Evolutionary conservation across 1,140 invertebrate genomes (phyloP).

Genomic region (Bombyx mandarina): DNA sequence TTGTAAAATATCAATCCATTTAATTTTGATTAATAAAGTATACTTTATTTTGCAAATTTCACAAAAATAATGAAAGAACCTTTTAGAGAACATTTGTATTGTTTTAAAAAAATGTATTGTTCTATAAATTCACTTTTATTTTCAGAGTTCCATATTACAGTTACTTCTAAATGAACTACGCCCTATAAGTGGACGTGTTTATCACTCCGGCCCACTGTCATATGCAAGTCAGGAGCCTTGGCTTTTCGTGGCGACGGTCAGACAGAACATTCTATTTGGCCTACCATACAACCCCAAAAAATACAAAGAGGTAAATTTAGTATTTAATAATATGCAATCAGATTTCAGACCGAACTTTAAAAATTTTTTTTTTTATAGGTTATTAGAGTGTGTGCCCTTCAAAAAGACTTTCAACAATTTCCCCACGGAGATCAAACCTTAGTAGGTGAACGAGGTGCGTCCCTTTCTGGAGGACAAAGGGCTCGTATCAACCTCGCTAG

Average conservation of each 20-base stretch:
- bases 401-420: conserved; percentile 79
- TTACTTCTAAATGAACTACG: conserved; percentile 81
- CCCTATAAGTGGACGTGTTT: conserved; percentile 73
- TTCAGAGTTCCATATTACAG: conserved; percentile 80
- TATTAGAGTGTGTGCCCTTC: conserved; percentile 73
- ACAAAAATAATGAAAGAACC: no score
- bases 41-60: no score
- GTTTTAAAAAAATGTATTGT: no score
- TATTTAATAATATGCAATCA: neutral
- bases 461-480: conserved; percentile 83
- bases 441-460: conserved; percentile 87
- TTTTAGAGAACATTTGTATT: no score
- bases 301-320: conserved; percentile 75
- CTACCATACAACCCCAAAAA: conserved; percentile 75
- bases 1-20: no score
- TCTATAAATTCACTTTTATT: conserved; percentile 8
- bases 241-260: conserved; percentile 79
- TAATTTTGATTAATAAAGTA: no score
- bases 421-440: conserved; percentile 82
- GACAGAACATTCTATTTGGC: conserved; percentile 89
- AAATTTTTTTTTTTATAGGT: conserved; percentile 32
- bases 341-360: neutral
- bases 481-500: conserved; percentile 75
- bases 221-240: conserved; percentile 85
- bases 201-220: conserved; percentile 76